Evolutionary conservation across 1,140 invertebrate species (phyloP).

Genomic region (Melitaea cinxia): DNA sequence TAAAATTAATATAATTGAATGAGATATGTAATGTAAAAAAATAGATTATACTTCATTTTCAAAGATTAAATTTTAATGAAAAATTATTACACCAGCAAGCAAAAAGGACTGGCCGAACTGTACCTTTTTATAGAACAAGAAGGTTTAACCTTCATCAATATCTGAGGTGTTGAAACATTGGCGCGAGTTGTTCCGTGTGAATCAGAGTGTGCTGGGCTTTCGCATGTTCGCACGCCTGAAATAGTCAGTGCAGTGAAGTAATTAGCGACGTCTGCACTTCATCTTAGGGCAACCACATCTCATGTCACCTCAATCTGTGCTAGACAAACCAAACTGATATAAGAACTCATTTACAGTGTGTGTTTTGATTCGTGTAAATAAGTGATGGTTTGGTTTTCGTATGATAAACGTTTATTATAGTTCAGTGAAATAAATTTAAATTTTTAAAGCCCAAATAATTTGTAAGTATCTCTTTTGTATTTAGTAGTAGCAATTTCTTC

Average conservation of each 20-base stretch:
- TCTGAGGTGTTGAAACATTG: slow-evolving; percentile 64
- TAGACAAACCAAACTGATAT: neutral
- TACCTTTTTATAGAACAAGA: slow-evolving; percentile 34
- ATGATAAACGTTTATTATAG: neutral
- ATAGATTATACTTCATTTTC: too few relatives aligned
- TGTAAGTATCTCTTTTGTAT: neutral
- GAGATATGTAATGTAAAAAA: too few relatives aligned
- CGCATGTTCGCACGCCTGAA: slow-evolving; percentile 65
- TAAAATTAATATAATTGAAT: too few relatives aligned
- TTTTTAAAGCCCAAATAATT: neutral
- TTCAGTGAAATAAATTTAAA: neutral
- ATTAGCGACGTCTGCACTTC: slow-evolving; percentile 56
- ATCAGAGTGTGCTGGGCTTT: slow-evolving; percentile 63
- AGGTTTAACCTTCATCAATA: slow-evolving; percentile 61
- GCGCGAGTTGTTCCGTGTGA: slow-evolving; percentile 58
- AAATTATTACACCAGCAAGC: neutral
- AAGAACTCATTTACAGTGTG: neutral
- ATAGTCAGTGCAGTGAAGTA: slow-evolving; percentile 69
- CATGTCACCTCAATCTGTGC: slow-evolving; percentile 26
- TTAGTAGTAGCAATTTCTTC: too few relatives aligned
- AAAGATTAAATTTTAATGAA: too few relatives aligned
- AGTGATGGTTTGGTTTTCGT: neutral
- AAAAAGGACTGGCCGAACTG: slow-evolving; percentile 13
- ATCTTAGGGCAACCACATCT: slow-evolving; percentile 25
- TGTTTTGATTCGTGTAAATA: neutral